Evolutionary conservation across 2,113 vertebrate genomes (phyloP).

Genomic region (Megaceryle torquata): DNA sequence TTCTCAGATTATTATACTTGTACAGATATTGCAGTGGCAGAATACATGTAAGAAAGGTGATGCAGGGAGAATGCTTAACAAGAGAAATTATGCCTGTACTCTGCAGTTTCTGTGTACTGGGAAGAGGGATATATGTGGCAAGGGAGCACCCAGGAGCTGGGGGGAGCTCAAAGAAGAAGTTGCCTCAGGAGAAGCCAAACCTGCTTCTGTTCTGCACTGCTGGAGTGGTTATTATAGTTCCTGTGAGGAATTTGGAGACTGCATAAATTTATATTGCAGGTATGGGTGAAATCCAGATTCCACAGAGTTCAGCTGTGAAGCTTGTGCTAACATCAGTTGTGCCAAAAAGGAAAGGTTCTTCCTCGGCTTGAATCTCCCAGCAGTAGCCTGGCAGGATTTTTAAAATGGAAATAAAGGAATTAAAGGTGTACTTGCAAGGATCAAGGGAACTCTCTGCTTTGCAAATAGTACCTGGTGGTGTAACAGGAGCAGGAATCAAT

Average conservation of each 20-base stretch:
- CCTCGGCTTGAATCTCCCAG: neutral
- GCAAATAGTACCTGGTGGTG: neutral
- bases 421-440: neutral
- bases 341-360: neutral
- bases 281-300: neutral
- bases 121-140: neutral
- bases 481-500: neutral
- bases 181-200: neutral
- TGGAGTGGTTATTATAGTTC: neutral
- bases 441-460: neutral
- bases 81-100: neutral
- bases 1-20: neutral
- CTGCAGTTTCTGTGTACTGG: neutral
- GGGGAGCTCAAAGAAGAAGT: neutral
- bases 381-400: neutral
- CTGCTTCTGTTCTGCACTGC: neutral
- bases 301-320: neutral
- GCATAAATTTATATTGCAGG: neutral
- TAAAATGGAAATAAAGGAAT: constrained; percentile 1
- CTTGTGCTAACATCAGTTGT: accelerated
- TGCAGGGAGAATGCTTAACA: neutral
- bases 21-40: neutral
- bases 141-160: neutral
- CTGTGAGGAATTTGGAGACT: neutral
- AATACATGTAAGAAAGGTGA: neutral